phyloP scores from a whole-genome alignment of 2,797 vertebrate genomes.

The Anisognathus igniventris region DNA sequence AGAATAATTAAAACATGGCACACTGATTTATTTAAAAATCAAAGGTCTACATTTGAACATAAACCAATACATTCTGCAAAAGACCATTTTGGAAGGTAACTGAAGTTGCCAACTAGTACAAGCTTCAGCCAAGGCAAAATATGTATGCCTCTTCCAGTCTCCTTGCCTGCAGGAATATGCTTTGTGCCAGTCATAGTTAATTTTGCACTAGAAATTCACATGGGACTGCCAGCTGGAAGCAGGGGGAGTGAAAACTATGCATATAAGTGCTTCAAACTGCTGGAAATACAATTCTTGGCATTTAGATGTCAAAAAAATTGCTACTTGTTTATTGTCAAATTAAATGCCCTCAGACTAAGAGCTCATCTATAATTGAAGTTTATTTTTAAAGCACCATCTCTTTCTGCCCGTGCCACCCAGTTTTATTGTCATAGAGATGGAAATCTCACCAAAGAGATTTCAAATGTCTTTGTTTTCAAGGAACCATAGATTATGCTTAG shows the following conservation, averaged over 20 bases:
- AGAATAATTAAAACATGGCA: neutral
- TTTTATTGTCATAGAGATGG: neutral
- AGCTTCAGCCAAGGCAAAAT: conserved; percentile 10
- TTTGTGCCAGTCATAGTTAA: conserved; percentile 30
- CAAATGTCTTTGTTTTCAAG: neutral
- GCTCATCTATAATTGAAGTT: conserved; percentile 31
- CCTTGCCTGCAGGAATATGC: conserved; percentile 9
- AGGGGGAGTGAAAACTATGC: neutral
- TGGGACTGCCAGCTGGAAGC: neutral
- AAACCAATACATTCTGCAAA: neutral
- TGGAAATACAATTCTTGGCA: neutral
- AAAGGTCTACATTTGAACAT: neutral
- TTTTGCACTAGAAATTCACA: conserved; percentile 24
- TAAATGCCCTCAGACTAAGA: conserved; percentile 7
- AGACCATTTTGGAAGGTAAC: neutral
- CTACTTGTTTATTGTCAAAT: conserved; percentile 7
- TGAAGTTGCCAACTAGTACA: neutral
- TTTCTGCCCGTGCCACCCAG: neutral
- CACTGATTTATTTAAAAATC: neutral
- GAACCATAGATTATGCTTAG: neutral
- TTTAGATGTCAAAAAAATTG: conserved; percentile 10
- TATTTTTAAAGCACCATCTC: neutral
- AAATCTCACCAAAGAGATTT: neutral
- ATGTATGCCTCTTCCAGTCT: conserved; percentile 2
- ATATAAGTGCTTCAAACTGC: neutral